Evolutionary conservation across 1,140 invertebrate genomes (phyloP).

Genomic region (Dendroctonus ponderosae): DNA sequence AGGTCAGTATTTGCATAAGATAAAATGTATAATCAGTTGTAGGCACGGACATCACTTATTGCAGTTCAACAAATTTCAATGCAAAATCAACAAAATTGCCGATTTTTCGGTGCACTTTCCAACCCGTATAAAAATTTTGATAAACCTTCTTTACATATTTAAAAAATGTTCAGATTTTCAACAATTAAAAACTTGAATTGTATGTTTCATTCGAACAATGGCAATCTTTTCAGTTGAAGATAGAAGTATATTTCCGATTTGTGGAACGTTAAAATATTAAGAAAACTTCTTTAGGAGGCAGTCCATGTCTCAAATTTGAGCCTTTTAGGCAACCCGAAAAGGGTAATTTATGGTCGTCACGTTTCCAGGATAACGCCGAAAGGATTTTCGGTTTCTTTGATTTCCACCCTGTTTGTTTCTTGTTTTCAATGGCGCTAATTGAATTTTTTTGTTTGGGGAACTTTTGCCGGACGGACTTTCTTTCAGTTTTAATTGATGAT

Average conservation of each 20-base stretch:
- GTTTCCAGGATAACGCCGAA: conserved; percentile 34
- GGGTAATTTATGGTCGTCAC: conserved; percentile 36
- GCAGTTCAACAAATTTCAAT: no score
- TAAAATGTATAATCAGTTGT: no score
- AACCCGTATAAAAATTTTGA: no score
- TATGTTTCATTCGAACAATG: no score
- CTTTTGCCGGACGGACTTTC: conserved; percentile 21
- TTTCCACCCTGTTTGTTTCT: conserved; percentile 35
- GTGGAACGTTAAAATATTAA: conserved; percentile 24
- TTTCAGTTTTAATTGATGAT: conserved; percentile 31
- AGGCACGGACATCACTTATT: no score
- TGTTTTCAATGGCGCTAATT: conserved; percentile 35
- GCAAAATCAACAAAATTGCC: no score
- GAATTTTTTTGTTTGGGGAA: conserved; percentile 31
- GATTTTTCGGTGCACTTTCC: no score
- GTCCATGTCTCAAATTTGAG: conserved; percentile 24
- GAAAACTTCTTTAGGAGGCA: conserved; percentile 22
- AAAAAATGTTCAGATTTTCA: no score
- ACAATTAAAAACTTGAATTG: no score
- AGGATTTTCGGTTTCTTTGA: conserved; percentile 37
- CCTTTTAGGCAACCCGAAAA: conserved; percentile 15
- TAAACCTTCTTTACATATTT: no score
- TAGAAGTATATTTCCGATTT: conserved; percentile 10
- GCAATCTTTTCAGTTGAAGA: neutral
- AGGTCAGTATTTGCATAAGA: no score